Evolutionary conservation across 2,113 vertebrate species (phyloP).

Genomic region (Ictidomys tridecemlineatus): DNA sequence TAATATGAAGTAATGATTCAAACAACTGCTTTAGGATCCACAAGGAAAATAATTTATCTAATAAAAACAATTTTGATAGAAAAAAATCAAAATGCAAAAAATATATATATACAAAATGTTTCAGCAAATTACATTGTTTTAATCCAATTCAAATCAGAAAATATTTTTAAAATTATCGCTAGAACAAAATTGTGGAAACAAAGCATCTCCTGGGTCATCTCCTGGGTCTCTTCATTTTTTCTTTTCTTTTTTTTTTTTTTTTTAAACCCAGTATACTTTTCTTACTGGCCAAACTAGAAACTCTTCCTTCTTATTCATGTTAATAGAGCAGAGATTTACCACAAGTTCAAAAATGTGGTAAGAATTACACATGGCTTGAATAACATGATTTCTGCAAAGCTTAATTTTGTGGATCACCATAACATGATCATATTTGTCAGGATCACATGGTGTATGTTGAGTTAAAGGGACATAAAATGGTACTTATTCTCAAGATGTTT

Average conservation of each 20-base stretch:
- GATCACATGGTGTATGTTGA: neutral
- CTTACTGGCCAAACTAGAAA: neutral
- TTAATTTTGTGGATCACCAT: neutral
- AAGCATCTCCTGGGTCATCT: neutral
- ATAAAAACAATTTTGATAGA: neutral
- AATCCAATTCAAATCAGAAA: neutral
- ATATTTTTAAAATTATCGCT: neutral
- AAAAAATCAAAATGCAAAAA: constrained; percentile 20
- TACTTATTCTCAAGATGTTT: neutral
- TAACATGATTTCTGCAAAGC: neutral
- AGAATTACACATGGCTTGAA: neutral
- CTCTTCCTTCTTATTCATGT: neutral
- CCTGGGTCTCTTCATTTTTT: neutral
- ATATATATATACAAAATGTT: neutral
- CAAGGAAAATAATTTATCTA: neutral
- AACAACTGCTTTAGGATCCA: neutral
- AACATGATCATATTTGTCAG: neutral
- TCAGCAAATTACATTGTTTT: neutral
- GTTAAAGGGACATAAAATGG: neutral
- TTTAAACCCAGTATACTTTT: neutral
- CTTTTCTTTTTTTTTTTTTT: neutral
- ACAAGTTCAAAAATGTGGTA: neutral
- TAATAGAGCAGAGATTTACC: neutral
- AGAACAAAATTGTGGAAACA: neutral
- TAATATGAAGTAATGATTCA: neutral